Conservation (phyloP, 2,797 vertebrate species). For the Ceyx erithaca region DNA sequence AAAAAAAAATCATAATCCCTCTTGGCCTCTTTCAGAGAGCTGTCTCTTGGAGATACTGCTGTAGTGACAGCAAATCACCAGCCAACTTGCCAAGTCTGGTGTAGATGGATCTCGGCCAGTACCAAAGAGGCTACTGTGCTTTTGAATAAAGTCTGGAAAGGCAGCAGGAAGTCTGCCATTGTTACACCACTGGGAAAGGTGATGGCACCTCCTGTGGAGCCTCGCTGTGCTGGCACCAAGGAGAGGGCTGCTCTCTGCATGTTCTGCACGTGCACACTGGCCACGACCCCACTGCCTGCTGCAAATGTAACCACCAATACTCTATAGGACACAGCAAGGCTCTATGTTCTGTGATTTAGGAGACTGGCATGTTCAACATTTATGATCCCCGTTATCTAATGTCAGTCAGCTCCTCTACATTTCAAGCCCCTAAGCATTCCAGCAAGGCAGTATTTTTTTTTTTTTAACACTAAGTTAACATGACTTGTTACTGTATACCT, state of each 20-base stretch:
- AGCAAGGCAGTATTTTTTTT: background rate
- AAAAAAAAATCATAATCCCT: background rate
- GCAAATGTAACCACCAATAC: background rate
- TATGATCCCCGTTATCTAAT: background rate
- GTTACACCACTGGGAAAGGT: background rate
- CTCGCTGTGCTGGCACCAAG: background rate
- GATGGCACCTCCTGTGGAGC: background rate
- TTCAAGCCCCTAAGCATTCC: background rate
- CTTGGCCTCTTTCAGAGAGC: background rate
- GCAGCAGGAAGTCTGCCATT: background rate
- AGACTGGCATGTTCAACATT: background rate
- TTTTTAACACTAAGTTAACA: background rate
- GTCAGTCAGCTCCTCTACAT: background rate
- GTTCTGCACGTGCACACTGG: rapidly evolving
- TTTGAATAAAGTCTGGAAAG: conserved; percentile 27
- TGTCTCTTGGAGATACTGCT: conserved; percentile 20
- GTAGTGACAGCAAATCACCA: background rate
- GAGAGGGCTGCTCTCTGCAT: background rate
- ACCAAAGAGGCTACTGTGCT: background rate
- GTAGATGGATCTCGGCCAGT: background rate
- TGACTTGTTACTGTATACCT: background rate
- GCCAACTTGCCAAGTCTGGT: background rate
- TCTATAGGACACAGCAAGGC: background rate
- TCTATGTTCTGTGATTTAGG: background rate
- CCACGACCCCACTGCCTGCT: rapidly evolving